Base-by-base conservation (phyloP, 2,797 vertebrate species). In the Sebastes trivittatus region DNA sequence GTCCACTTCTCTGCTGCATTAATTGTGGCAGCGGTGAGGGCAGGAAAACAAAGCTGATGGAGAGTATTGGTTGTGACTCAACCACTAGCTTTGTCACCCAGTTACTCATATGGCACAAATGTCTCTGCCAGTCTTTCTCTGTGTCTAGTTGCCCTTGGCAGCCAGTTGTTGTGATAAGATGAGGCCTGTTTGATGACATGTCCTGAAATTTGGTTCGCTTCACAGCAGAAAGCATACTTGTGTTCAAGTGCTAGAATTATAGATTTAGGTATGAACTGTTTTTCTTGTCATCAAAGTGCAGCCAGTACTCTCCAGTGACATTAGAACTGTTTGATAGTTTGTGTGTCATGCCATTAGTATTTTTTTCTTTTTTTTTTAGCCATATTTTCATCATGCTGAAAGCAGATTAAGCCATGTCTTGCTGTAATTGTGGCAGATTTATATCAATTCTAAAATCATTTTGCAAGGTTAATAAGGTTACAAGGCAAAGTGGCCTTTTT, bases 11-110 rank as follows among this genome's bases (percentile, higher is more conserved):
- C 65, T 25, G 85, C 82, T 84, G 86, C 90, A 89, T 89, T 91
- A 88, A 94, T 92, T 82, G 87, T 88, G 87, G 74, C 88, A 81
- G 80, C 88, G 82, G 82, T 77, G 78, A 91, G 92, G 89, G 88
- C 91, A 92, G 84, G 80, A 93, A 94, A 95, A 95, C 93, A 94
- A 94, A 93, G 91, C 92, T 92, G 88, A 90, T 91, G 71, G 82
- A 86, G 89, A 90, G 85, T 76, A 46, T 49, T 69, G 72, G 79
- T 77, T 83, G 89, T 92, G 92, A 93, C 87, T 93, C 86, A 91
- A 56, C 82, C 68, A 4, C 22, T 56, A 78, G 80, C 74, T 81
- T 76, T 82, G 83, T 87, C 81, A 76, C 82, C 72, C 80, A 74
- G 75, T 84, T 80, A 81, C 85, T 85, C 84, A 81, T 32, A 64